A percentile compares a stretch with the other conserved stretches of the same genome.
Evolutionary conservation across 2,888 invertebrate species (phyloP).

Genomic region (Agonum fuliginosum): DNA sequence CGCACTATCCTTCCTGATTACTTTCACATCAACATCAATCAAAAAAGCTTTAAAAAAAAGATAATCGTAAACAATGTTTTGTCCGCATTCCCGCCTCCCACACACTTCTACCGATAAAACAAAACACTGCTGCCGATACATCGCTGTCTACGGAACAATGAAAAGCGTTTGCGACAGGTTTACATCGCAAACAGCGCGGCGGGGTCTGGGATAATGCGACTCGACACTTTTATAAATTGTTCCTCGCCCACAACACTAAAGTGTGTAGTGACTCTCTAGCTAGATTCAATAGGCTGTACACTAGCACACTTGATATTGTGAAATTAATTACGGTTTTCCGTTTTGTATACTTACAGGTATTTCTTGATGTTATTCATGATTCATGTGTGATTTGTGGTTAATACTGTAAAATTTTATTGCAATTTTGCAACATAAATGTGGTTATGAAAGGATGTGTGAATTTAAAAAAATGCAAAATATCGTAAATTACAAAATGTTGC

Average conservation of each 20-base stretch:
- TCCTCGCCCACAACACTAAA: neutral
- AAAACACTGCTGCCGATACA: slow-evolving; percentile 22
- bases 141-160: slow-evolving; percentile 11
- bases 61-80: slow-evolving; percentile 32
- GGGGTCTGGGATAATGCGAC: neutral
- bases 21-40: slow-evolving; percentile 41
- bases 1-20: slow-evolving; percentile 26
- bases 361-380: slow-evolving; percentile 9
- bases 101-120: neutral
- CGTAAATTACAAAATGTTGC: too few relatives aligned
- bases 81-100: slow-evolving; percentile 30
- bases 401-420: slow-evolving; percentile 6
- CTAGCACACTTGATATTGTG: slow-evolving; percentile 36
- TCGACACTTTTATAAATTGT: slow-evolving; percentile 45
- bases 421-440: neutral
- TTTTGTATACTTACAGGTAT: neutral
- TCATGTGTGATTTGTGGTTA: slow-evolving; percentile 20
- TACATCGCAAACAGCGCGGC: slow-evolving; percentile 2
- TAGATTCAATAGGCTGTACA: slow-evolving; percentile 8
- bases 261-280: too few relatives aligned
- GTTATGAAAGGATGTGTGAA: too few relatives aligned
- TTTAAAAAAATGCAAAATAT: too few relatives aligned
- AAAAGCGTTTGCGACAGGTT: slow-evolving; percentile 29
- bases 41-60: slow-evolving; percentile 15
- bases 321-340: slow-evolving; percentile 41